phyloP scores from a whole-genome alignment of 2,888 invertebrate genomes.

The Amblyjoppa fuscipennis region DNA sequence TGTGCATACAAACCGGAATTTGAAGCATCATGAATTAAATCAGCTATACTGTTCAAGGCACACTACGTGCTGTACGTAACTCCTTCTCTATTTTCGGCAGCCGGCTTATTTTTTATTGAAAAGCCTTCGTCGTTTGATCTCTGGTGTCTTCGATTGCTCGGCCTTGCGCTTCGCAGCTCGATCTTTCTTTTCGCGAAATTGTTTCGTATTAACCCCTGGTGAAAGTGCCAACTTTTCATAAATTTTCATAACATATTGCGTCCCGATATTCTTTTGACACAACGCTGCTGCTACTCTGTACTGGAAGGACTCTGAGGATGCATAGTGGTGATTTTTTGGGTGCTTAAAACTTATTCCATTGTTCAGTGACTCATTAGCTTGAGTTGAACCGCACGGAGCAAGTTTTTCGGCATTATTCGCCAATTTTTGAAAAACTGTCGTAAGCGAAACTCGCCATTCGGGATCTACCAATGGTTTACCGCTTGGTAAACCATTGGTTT shows the following conservation, averaged over 20 bases:
- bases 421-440: neutral
- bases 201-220: conserved; percentile 11
- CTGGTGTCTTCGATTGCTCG: conserved; percentile 18
- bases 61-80: conserved; percentile 47
- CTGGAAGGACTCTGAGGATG: conserved; percentile 47
- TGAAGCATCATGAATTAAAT: too few relatives aligned
- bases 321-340: conserved; percentile 56
- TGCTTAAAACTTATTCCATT: conserved; percentile 49
- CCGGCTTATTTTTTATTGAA: conserved; percentile 15
- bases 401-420: conserved; percentile 59
- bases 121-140: conserved; percentile 40
- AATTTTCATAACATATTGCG: conserved; percentile 12
- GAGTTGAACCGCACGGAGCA: conserved; percentile 55
- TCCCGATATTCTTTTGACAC: conserved; percentile 53
- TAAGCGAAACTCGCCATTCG: neutral
- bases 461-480: conserved; percentile 30
- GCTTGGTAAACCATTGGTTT: neutral
- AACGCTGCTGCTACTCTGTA: conserved; percentile 54
- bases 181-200: conserved; percentile 27
- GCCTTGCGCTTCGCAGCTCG: conserved; percentile 19
- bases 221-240: conserved; percentile 27
- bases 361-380: conserved; percentile 60
- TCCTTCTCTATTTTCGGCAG: too few relatives aligned
- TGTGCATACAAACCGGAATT: too few relatives aligned
- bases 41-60: neutral